phyloP scores from a whole-genome alignment of 2,888 invertebrate genomes.

The Thysanoteuthis rhombus region DNA sequence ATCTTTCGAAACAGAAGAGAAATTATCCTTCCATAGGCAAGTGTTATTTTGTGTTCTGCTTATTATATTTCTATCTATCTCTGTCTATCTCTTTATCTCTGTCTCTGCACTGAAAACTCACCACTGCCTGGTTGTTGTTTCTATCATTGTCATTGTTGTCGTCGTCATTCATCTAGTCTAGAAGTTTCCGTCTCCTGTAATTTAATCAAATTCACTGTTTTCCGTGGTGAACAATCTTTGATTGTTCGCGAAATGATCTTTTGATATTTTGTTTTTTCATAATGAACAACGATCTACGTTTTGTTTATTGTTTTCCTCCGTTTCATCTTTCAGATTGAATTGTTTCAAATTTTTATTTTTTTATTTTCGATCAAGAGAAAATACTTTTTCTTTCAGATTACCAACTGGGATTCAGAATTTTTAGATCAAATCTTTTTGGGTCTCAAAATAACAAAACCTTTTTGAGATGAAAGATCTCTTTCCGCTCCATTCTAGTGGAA shows the following conservation, averaged over 20 bases:
- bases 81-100: neutral
- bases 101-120: neutral
- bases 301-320: neutral
- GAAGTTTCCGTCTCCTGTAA: neutral
- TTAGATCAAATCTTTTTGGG: neutral
- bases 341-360: neutral
- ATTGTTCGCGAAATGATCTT: neutral
- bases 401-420: neutral
- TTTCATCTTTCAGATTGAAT: neutral
- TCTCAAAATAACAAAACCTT: neutral
- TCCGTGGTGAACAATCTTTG: neutral
- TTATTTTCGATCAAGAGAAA: neutral
- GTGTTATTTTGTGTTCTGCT: conserved; percentile 12
- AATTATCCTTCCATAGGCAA: neutral
- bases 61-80: neutral
- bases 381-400: neutral
- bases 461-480: neutral
- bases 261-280: neutral
- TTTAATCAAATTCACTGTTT: too few relatives aligned
- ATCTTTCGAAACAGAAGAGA: neutral
- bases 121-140: neutral
- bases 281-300: too few relatives aligned
- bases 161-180: neutral
- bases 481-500: too few relatives aligned
- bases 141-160: neutral